A percentile compares a stretch with the other conserved stretches of the same genome.
Conservation (phyloP, 2,113 vertebrate species). For the Charadrius vociferus region DNA sequence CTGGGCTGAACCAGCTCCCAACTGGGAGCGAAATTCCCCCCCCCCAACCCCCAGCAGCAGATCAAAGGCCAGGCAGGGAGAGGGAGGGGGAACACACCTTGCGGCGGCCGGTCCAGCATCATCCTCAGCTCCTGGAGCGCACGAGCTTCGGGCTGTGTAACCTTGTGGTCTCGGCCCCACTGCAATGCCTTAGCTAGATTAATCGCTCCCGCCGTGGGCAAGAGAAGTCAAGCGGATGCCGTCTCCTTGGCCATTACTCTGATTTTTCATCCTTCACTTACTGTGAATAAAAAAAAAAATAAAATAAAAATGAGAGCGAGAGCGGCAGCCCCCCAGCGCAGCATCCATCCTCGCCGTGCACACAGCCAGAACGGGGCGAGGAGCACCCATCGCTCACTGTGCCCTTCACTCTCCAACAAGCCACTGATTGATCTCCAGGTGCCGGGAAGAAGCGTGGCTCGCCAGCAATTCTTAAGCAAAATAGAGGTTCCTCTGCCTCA, state of each 20-base stretch:
- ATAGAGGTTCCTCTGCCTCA: rapidly evolving
- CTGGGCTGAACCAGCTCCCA: background rate
- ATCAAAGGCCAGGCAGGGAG: background rate
- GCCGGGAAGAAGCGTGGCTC: background rate
- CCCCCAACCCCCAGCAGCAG: background rate
- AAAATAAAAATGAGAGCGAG: background rate
- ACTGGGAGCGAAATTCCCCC: rapidly evolving
- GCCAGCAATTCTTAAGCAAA: background rate
- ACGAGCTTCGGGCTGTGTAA: rapidly evolving
- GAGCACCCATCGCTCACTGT: background rate
- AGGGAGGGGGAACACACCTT: background rate
- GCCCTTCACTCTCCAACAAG: constrained; percentile 9
- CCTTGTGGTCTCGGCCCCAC: rapidly evolving
- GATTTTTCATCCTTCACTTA: background rate
- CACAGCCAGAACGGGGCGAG: background rate
- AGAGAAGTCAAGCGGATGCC: background rate
- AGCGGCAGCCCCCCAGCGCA: background rate
- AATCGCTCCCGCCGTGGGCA: rapidly evolving
- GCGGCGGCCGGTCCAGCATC: background rate
- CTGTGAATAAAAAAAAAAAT: background rate
- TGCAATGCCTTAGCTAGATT: background rate
- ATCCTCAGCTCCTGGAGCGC: background rate
- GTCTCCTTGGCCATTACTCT: background rate
- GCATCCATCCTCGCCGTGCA: background rate
- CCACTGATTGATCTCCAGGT: background rate